Evolutionary conservation across 2,113 vertebrate species (phyloP).

Genomic region (Bujurquina vittata): DNA sequence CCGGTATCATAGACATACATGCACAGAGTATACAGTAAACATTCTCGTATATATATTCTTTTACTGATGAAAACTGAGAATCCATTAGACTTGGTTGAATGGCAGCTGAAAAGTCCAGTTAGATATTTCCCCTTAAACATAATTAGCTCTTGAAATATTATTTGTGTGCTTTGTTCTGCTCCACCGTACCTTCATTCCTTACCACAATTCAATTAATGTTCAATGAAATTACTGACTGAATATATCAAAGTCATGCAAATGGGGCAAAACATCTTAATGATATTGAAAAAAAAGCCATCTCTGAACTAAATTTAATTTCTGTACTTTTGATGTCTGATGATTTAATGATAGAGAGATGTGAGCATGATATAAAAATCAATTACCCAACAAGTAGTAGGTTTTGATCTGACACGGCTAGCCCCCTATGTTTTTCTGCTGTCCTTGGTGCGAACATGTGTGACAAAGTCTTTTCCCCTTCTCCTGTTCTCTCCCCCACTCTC

Average conservation of each 20-base stretch:
- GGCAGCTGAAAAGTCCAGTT: conserved; percentile 55
- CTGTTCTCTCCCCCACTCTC: not conserved
- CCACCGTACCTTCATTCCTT: conserved; percentile 42
- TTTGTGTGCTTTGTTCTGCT: conserved; percentile 54
- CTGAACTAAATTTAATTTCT: not conserved
- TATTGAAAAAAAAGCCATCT: not conserved
- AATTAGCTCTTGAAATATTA: conserved; percentile 67
- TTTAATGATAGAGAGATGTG: not conserved
- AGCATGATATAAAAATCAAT: not conserved
- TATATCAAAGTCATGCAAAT: conserved; percentile 33
- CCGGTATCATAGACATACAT: not conserved
- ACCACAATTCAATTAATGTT: conserved; percentile 49
- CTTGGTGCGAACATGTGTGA: conserved; percentile 43
- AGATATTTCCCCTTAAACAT: conserved; percentile 46
- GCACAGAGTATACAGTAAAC: not conserved
- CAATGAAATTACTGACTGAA: conserved; percentile 42
- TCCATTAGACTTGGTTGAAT: conserved; percentile 58
- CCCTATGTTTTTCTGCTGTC: not conserved
- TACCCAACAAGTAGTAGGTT: not conserved
- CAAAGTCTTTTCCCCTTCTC: conserved; percentile 2
- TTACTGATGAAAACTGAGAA: conserved; percentile 18
- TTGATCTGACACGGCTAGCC: conserved; percentile 23
- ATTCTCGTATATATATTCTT: not conserved
- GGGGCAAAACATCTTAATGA: not conserved
- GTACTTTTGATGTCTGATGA: conserved; percentile 10